Conservation (phyloP, 2,888 invertebrate species). For the Tetramorium bicarinatum region DNA sequence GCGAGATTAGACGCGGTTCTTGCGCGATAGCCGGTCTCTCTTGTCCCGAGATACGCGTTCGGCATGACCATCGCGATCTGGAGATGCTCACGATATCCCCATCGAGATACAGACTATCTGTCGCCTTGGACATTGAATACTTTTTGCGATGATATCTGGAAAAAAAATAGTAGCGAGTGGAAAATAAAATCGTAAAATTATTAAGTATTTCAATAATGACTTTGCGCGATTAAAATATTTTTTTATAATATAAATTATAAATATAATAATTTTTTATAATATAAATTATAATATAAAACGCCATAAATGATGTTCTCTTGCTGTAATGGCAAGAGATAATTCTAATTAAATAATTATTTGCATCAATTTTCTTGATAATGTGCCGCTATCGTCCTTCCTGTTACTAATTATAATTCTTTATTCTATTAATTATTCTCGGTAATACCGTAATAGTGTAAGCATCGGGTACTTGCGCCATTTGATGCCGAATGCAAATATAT, state of each 20-base stretch:
- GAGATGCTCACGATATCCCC: constrained; percentile 21
- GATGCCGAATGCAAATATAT: constrained; percentile 5
- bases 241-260: no score
- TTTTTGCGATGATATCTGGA: background rate
- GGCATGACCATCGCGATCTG: constrained; percentile 5
- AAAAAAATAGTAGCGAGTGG: background rate
- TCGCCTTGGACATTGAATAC: background rate
- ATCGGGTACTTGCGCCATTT: background rate
- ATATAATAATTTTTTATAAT: no score
- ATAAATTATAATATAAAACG: no score
- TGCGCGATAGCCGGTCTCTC: constrained; percentile 41
- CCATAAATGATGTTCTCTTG: background rate
- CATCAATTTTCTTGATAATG: background rate
- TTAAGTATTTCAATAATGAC: constrained; percentile 4
- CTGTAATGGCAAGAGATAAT: background rate
- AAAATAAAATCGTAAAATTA: background rate
- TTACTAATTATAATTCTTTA: background rate
- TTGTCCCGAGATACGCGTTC: constrained; percentile 39
- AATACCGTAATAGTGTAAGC: background rate
- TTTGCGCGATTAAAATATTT: background rate
- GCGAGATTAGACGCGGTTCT: constrained; percentile 51
- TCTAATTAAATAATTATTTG: constrained; percentile 7
- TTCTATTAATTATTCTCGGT: background rate
- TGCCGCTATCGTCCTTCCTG: background rate
- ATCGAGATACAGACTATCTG: background rate